A percentile compares a stretch with the other conserved stretches of the same genome.
These are phyloP conservation scores for Lepidostoma basale DNA, from an alignment of 1,140 invertebrate genomes.

Conservation along the genomic window DNA sequence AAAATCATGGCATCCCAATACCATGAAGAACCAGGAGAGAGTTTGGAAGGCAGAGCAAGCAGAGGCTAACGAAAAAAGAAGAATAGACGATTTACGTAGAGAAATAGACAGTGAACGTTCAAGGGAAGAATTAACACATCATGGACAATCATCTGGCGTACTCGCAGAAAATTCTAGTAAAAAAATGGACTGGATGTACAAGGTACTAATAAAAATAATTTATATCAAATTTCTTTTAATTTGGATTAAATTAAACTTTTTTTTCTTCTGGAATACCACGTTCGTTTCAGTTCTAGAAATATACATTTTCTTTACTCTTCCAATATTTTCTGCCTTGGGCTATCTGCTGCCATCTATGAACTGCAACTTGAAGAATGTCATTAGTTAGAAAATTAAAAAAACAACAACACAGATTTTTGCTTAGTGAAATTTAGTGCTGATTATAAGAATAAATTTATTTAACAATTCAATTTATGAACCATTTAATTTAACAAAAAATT, in stretches of 20 bases:
- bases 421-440: no score
- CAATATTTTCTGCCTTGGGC: no score
- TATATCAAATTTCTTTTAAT: no score
- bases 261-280: no score
- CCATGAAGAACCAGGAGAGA: conserved; percentile 77
- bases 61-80: conserved; percentile 70
- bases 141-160: conserved; percentile 65
- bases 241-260: no score
- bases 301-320: no score
- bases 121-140: conserved; percentile 68
- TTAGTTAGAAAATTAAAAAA: not conserved
- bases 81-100: conserved; percentile 69
- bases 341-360: no score
- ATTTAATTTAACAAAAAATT: no score
- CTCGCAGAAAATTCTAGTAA: conserved; percentile 62
- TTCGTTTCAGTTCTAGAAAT: no score
- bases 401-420: not conserved
- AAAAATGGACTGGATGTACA: conserved; percentile 93
- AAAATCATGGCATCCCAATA: conserved; percentile 82
- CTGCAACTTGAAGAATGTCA: not conserved
- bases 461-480: no score
- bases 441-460: no score
- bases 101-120: conserved; percentile 73
- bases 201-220: no score
- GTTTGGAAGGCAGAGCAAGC: conserved; percentile 81